Conservation (phyloP, 2,888 invertebrate species). For the Thelaira solivaga region DNA sequence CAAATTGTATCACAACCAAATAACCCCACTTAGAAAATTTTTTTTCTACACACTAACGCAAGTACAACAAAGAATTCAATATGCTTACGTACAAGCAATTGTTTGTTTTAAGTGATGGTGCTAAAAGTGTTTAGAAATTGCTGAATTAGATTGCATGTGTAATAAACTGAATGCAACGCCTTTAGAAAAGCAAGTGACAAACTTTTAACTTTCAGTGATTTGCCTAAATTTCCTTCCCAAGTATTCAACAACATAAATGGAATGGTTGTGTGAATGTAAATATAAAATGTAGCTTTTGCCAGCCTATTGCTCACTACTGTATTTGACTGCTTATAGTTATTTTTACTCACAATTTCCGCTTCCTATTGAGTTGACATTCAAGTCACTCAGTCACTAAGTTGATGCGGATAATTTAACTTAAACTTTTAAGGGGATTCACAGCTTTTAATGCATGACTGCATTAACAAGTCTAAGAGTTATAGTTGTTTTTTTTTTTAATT, state of each 20-base stretch:
- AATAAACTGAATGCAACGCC: conserved; percentile 21
- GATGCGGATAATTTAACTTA: conserved; percentile 54
- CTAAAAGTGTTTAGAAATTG: neutral
- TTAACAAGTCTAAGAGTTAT: conserved; percentile 27
- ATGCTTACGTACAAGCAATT: neutral
- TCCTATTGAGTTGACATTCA: conserved; percentile 34
- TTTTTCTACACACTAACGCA: too few species aligned
- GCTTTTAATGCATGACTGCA: conserved; percentile 39
- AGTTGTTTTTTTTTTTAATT: neutral
- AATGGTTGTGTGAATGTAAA: neutral
- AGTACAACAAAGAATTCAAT: too few species aligned
- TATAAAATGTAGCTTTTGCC: neutral
- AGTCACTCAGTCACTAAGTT: conserved; percentile 18
- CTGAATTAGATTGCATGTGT: conserved; percentile 23
- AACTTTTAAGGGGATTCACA: conserved; percentile 35
- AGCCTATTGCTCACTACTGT: too few species aligned
- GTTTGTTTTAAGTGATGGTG: neutral
- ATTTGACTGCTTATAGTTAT: conserved; percentile 31
- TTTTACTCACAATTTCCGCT: conserved; percentile 55
- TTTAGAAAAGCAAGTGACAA: conserved; percentile 14
- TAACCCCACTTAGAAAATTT: too few species aligned
- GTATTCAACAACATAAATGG: too few species aligned
- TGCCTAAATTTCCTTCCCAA: too few species aligned
- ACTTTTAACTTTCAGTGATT: conserved; percentile 24
- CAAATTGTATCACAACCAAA: too few species aligned